These are phyloP conservation scores for Lophotriccus pileatus DNA, from an alignment of 2,797 vertebrate genomes.

Conservation along the genomic window DNA sequence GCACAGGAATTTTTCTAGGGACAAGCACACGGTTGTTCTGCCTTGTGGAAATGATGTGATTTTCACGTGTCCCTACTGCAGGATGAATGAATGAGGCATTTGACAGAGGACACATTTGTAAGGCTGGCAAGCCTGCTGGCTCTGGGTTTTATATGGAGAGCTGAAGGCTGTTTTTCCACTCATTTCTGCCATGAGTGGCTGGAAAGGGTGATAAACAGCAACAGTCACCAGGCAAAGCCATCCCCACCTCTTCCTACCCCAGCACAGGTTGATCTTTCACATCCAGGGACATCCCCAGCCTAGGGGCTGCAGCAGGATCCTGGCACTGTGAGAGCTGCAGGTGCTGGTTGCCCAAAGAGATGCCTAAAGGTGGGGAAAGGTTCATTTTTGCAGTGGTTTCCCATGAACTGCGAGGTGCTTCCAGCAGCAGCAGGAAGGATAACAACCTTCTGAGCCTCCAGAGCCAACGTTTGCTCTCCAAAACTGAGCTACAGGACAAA, in stretches of 20 bases:
- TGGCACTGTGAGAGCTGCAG: neutral
- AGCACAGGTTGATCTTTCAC: constrained; percentile 28
- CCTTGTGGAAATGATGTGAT: neutral
- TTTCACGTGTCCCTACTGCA: neutral
- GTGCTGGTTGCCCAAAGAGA: neutral
- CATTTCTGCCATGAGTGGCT: neutral
- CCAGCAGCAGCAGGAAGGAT: neutral
- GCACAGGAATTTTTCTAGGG: neutral
- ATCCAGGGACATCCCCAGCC: neutral
- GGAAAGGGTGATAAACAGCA: constrained; percentile 64
- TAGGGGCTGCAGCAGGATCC: neutral
- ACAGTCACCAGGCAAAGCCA: constrained; percentile 39
- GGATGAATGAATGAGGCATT: constrained; percentile 32
- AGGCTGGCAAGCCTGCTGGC: constrained; percentile 20
- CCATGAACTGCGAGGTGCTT: neutral
- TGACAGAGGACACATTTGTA: neutral
- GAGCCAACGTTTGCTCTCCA: neutral
- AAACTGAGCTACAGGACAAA: neutral
- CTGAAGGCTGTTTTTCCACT: constrained; percentile 71
- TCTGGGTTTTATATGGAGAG: neutral
- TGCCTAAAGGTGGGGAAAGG: neutral
- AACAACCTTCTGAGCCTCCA: neutral
- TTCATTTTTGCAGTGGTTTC: neutral
- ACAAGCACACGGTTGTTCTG: neutral
- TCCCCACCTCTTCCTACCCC: constrained; percentile 59